Percentiles rank a stretch among this genome's conserved stretches.
Conservation (phyloP, 2,797 vertebrate genomes). For the Anabas testudineus region DNA sequence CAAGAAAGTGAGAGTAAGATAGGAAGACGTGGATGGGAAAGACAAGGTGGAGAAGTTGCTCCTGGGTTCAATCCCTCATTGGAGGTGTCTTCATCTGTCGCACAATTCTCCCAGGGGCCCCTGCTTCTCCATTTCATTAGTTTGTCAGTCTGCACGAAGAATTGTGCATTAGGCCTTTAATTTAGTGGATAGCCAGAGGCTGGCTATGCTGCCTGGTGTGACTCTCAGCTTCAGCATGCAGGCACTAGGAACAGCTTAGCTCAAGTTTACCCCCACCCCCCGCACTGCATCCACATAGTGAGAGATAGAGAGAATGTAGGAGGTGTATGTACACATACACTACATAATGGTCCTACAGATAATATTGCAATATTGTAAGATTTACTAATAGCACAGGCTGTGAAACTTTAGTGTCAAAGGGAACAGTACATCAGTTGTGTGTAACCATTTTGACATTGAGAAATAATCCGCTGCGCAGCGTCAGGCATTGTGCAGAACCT, state of each 20-base stretch:
- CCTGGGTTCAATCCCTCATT: slow-evolving; percentile 80
- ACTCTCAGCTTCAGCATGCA: slow-evolving; percentile 83
- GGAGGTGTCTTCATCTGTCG: slow-evolving; percentile 87
- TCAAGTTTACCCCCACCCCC: slow-evolving; percentile 78
- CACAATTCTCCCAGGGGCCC: slow-evolving; percentile 84
- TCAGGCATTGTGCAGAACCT: no score
- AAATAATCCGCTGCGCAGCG: no score
- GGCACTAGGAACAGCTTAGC: slow-evolving; percentile 85
- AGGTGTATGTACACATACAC: slow-evolving; percentile 19
- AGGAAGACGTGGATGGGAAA: slow-evolving; percentile 59
- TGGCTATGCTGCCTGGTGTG: slow-evolving; percentile 84
- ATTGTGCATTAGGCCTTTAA: slow-evolving; percentile 94
- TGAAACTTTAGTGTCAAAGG: no score
- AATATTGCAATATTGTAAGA: no score
- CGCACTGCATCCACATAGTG: slow-evolving; percentile 12
- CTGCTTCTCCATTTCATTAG: slow-evolving; percentile 92
- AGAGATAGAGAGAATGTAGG: slow-evolving; percentile 31
- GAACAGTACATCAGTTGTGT: no score
- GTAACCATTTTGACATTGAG: no score
- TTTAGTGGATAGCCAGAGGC: slow-evolving; percentile 93
- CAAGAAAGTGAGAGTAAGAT: slow-evolving; percentile 34
- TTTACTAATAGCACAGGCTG: no score
- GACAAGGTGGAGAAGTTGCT: slow-evolving; percentile 71
- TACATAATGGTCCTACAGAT: background rate
- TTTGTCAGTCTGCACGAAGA: slow-evolving; percentile 89